These are phyloP conservation scores for Pristiophorus japonicus DNA, from an alignment of 2,113 vertebrate genomes.

Conservation along the genomic window DNA sequence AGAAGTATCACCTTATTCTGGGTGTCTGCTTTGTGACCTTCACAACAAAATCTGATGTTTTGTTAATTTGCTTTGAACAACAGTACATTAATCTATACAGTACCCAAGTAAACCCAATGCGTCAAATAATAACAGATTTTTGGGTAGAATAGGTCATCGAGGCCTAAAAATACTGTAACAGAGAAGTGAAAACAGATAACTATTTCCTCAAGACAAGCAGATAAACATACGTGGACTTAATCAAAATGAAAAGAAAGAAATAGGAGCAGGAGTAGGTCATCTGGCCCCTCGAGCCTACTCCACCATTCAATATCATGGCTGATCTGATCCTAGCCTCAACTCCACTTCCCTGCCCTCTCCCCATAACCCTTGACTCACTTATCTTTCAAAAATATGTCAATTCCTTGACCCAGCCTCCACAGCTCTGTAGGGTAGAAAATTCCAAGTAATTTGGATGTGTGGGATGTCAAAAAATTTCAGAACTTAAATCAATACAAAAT, in stretches of 20 bases:
- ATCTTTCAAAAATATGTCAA: too few relatives aligned
- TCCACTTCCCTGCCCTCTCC: too few relatives aligned
- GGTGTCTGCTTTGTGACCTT: neutral
- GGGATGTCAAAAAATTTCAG: neutral
- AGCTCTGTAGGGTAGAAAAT: too few relatives aligned
- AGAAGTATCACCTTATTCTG: neutral
- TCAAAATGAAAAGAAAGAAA: too few relatives aligned
- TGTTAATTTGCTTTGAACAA: neutral
- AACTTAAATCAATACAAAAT: neutral
- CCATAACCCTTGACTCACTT: too few relatives aligned
- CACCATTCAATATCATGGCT: too few relatives aligned
- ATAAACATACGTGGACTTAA: neutral
- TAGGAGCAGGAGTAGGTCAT: too few relatives aligned
- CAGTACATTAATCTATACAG: neutral
- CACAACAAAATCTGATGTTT: neutral
- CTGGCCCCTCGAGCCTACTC: too few relatives aligned
- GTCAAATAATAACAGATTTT: neutral
- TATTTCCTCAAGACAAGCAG: neutral
- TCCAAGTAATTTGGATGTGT: too few relatives aligned
- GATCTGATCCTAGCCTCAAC: too few relatives aligned
- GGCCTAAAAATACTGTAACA: neutral
- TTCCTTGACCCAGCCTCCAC: too few relatives aligned
- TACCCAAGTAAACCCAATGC: too few relatives aligned
- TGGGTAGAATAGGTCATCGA: neutral
- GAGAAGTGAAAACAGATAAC: neutral